These are phyloP conservation scores for Xanthia togata DNA, from an alignment of 2,888 invertebrate genomes.

Conservation along the genomic window DNA sequence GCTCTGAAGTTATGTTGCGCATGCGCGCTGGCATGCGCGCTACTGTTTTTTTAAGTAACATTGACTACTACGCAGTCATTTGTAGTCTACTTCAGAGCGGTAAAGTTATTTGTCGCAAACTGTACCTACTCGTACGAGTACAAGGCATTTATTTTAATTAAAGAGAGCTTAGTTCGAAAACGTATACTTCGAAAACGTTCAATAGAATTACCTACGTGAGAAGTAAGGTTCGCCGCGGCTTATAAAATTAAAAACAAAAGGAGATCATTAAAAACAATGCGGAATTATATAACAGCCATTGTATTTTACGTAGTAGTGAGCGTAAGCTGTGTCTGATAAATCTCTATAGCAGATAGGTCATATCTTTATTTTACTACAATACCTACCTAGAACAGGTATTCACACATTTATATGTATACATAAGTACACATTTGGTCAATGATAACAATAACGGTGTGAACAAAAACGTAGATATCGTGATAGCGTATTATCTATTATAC, in stretches of 20 bases:
- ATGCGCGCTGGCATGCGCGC: no score
- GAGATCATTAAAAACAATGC: constrained; percentile 18
- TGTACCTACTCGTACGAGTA: no score
- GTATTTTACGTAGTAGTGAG: constrained; percentile 2
- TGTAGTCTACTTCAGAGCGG: no score
- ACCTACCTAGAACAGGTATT: background rate
- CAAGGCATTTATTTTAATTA: no score
- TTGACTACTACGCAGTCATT: no score
- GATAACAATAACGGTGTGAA: background rate
- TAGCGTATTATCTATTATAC: background rate
- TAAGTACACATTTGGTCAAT: background rate
- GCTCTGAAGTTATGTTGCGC: no score
- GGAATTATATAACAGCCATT: background rate
- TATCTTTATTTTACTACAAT: constrained; percentile 7
- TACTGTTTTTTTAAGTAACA: no score
- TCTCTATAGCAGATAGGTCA: background rate
- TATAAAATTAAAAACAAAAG: constrained; percentile 15
- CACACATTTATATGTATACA: background rate
- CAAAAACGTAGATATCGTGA: background rate
- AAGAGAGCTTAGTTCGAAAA: background rate
- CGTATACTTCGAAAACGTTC: background rate
- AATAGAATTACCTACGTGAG: background rate
- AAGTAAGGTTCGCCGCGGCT: background rate
- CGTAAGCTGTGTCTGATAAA: constrained; percentile 3
- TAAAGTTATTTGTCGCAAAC: no score